Percentiles rank a stretch among this genome's conserved stretches.
These are phyloP conservation scores for Lordiphosa fenestrarum DNA, from an alignment of 2,888 invertebrate species.

Conservation along the genomic window DNA sequence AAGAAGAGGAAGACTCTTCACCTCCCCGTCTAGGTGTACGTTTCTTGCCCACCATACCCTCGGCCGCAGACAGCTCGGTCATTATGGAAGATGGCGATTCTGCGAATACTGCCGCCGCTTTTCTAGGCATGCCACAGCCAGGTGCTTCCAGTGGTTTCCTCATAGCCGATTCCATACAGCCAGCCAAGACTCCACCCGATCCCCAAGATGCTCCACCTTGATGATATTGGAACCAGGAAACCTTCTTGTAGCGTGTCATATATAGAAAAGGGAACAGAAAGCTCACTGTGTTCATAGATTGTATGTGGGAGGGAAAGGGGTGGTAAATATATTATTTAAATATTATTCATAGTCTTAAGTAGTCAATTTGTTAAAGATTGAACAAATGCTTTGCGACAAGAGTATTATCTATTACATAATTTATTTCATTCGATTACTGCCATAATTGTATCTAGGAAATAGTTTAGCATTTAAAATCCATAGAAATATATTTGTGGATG, in stretches of 20 bases:
- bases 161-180: constrained; percentile 45
- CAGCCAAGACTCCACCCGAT: constrained; percentile 51
- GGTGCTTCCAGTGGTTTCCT: constrained; percentile 61
- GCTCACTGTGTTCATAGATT: constrained; percentile 73
- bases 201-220: constrained; percentile 77
- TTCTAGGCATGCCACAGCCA: constrained; percentile 56
- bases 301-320: constrained; percentile 30
- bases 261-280: constrained; percentile 44
- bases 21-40: constrained; percentile 82
- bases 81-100: constrained; percentile 84
- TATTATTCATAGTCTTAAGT: constrained; percentile 53
- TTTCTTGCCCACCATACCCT: constrained; percentile 87
- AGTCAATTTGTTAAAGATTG: constrained; percentile 64
- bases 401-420: constrained; percentile 42
- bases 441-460: constrained; percentile 22
- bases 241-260: constrained; percentile 58
- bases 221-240: constrained; percentile 55
- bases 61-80: constrained; percentile 87
- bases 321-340: constrained; percentile 16
- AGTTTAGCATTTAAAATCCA: constrained; percentile 33
- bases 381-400: constrained; percentile 8
- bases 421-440: constrained; percentile 36
- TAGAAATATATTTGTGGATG: constrained; percentile 22
- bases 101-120: constrained; percentile 39
- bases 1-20: constrained; percentile 85